Base-by-base conservation (phyloP, 2,888 invertebrate genomes). In the Campopleginae sp. region DNA sequence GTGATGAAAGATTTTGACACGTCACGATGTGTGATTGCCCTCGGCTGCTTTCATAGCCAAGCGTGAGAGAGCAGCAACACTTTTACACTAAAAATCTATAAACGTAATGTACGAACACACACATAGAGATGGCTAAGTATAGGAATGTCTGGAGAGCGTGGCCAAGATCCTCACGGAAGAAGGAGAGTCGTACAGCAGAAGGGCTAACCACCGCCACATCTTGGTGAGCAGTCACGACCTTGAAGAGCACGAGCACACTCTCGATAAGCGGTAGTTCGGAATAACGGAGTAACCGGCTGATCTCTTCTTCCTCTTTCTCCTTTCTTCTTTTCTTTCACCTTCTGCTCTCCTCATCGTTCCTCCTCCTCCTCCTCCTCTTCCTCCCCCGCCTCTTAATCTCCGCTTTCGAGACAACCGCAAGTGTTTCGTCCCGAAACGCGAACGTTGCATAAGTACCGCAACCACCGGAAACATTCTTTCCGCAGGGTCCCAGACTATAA, bases 401-500 rank as follows among this genome's bases (percentile, higher is more conserved):
- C 27, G 42, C 33, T n/a, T 71, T 63, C 63, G 23, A 54, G 78
- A 68, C 72, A 65, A 75, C 85, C 82, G 74, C 79, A 82, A 82
- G 82, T 82, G 75, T 82, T 88, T 88, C 84, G 85, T 89, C 87
- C 88, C 87, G 85, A 80, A 88, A 86, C 80, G 84, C 79, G 84
- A 85, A 86, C 84, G 88, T 91, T 91, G 89, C 88, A 89, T 88
- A 90, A 91, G 88, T 85, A 86, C 86, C 84, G 88, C 84, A 76
- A 66, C 44, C 65, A 87, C 88, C 91, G 90, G 88, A 89, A 89
- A 58, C 85, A 83, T 83, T 68, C 78, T 31, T 78, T 81, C 68
- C 63, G 38, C 38, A 78, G 74, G 78, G 38, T 61, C 78, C 58
- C 54, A 27, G 58, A 72, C 38, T 65, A 31, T n/a, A 27, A 70